phyloP scores from a whole-genome alignment of 2,797 vertebrate genomes.

The Oceanodroma leucorhoa region DNA sequence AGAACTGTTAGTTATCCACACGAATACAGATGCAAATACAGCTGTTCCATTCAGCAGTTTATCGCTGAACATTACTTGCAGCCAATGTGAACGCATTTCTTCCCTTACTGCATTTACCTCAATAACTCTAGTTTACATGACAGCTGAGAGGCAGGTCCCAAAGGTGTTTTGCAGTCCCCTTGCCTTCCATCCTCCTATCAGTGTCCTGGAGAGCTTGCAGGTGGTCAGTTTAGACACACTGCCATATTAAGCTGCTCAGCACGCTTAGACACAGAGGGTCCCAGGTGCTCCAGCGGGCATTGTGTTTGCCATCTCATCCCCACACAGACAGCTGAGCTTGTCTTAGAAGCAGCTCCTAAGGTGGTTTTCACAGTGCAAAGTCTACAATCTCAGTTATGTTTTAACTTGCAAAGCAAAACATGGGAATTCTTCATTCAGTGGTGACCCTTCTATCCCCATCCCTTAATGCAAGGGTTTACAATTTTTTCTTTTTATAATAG shows the following conservation, averaged over 20 bases:
- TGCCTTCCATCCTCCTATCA: background rate
- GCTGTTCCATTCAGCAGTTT: background rate
- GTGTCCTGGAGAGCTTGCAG: background rate
- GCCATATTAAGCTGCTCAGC: background rate
- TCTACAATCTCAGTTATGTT: background rate
- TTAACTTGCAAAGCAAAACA: background rate
- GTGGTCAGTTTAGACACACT: background rate
- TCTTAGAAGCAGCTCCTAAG: background rate
- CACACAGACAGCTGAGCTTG: background rate
- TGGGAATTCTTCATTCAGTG: background rate
- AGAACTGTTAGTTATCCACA: background rate
- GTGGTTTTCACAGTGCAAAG: background rate
- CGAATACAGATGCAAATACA: background rate
- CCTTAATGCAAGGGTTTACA: background rate
- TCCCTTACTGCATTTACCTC: background rate
- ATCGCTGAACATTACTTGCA: background rate
- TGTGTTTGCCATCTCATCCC: background rate
- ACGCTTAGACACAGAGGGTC: background rate
- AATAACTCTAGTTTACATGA: background rate
- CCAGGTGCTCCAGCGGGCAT: background rate
- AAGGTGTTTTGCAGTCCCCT: background rate
- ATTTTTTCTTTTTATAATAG: background rate
- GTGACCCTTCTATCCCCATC: background rate
- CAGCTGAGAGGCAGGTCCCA: background rate
- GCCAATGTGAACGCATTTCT: background rate